Base-by-base conservation (phyloP, 2,888 invertebrate species). In the Aplocera efformata region DNA sequence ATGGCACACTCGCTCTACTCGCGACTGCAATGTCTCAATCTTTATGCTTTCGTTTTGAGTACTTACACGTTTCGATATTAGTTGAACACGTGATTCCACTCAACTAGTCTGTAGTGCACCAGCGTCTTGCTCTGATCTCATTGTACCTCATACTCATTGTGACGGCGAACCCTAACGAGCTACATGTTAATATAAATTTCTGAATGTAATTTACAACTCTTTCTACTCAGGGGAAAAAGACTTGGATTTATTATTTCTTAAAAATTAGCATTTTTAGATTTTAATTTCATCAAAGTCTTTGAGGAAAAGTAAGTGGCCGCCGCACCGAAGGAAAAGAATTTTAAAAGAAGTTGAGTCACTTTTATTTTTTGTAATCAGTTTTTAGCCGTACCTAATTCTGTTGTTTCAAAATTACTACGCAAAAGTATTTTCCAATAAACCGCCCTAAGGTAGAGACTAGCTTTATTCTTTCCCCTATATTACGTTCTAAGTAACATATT, bases 1-100 rank as follows among this genome's bases (percentile, higher is more conserved):
- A 81, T 79, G 65, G 79, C 72, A 67, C 70, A 78, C 73, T 76
- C 72, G 71, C 76, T 77, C 68, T 70, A 64, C 75, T 66, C 43
- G 34, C 38, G 31, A 33, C 35, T 32, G 7, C 70, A 63, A 68
- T 63, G 56, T 79, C 77, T 75, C 75, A 72, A 79, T 80, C 75
- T 77, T 78, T 71, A 74, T 59, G 62, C 63, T 58, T 71, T 60
- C 69, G 57, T 67, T 67, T 70, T 67, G 56, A 70, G 63, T 73
- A 71, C 65, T 59, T 63, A 48, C 54, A 55, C 50, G 63, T 69
- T 59, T 63, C 60, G 60, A 66, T 70, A 69, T 62, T 60, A 50
- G 51, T 58, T 52, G 53, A 43, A 33, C 35, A 47, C 23, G 43
- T 22, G 23, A 40, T 25, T 26, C 36, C 31, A 38, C 32, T 36